Base-by-base conservation (phyloP, 2,888 invertebrate species). In the Lepidocyrtinus sp. region DNA sequence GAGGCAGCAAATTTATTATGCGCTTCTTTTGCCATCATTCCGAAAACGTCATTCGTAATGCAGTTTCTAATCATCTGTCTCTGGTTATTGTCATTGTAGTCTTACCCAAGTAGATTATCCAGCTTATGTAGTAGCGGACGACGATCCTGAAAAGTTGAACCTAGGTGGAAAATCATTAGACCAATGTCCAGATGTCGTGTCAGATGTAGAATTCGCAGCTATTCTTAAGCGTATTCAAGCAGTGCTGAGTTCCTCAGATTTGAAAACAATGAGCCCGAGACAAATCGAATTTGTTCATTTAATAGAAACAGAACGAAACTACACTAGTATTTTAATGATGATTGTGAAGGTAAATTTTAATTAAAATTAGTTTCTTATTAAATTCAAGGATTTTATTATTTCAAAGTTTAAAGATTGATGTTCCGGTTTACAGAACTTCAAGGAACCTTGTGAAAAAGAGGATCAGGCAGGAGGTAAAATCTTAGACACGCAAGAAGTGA, bases 261-360 rank as follows among this genome's bases (percentile, higher is more conserved):
- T 93, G 83, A 93, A 93, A 87, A 91, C 92, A 85, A 91, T 93
- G 88, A 93, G 94, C 61, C 92, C 94, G 1, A 91, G 96, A 70
- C 94, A 95, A 88, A 94, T 94, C 89, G 95, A 95, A 68, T 95
- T 95, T 88, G 92, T 95, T 90, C 99, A 99, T 90, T 91, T 99
- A 87, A 92, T 96, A 83, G 96, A 97, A 89, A 99, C 99, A 0
- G 99, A 99, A 90, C 95, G 94, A 80, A 99, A 99, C 91, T 99
- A 99, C 89, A 97, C 99, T 81, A 94, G 94, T 82, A 97, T 99
- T 88, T 91, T 99, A 87, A 93, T 95, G 87, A 97, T 97, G 50
- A 96, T 99, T 87, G 93, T 97, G 88, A 95, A 93, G 89, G 98
- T 96, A 89, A 90, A 91, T 88, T 72, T 25, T 55, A 19, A 25